Evolutionary conservation across 2,797 vertebrate species (phyloP).

Genomic region (Liparis tanakae): DNA sequence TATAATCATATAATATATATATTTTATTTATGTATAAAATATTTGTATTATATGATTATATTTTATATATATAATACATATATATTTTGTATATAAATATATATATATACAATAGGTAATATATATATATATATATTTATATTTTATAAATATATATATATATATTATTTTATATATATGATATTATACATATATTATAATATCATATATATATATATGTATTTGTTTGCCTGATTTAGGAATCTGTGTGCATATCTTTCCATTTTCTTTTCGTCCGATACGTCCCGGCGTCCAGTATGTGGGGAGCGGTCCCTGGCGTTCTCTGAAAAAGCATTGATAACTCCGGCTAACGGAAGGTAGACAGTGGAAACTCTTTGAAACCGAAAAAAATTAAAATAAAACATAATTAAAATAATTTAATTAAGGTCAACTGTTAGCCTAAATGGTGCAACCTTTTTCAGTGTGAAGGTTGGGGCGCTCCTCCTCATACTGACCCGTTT

Average conservation of each 20-base stretch:
- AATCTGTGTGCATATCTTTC: background rate
- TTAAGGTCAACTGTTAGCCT: too few relatives aligned
- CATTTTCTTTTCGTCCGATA: background rate
- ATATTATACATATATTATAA: too few relatives aligned
- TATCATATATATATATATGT: background rate
- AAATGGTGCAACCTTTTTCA: slow-evolving; percentile 12
- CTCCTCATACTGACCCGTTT: background rate
- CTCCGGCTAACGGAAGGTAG: background rate
- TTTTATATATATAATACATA: background rate
- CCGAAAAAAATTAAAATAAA: too few relatives aligned
- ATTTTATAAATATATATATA: too few relatives aligned
- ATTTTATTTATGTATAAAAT: background rate
- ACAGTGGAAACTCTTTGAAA: too few relatives aligned
- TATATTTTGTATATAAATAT: too few relatives aligned
- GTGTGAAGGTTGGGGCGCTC: background rate
- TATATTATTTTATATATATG: too few relatives aligned
- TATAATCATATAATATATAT: too few relatives aligned
- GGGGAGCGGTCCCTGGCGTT: background rate
- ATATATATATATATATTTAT: too few relatives aligned
- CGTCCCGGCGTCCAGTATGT: background rate
- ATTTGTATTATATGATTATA: too few relatives aligned
- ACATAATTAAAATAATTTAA: too few relatives aligned
- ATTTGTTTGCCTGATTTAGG: background rate
- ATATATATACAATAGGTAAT: too few relatives aligned
- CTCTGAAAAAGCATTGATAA: slow-evolving; percentile 18